Evolutionary conservation across 2,113 vertebrate genomes (phyloP), one percentile per base, ranked within the genome.

Genomic region (Podilymbus podiceps): DNA sequence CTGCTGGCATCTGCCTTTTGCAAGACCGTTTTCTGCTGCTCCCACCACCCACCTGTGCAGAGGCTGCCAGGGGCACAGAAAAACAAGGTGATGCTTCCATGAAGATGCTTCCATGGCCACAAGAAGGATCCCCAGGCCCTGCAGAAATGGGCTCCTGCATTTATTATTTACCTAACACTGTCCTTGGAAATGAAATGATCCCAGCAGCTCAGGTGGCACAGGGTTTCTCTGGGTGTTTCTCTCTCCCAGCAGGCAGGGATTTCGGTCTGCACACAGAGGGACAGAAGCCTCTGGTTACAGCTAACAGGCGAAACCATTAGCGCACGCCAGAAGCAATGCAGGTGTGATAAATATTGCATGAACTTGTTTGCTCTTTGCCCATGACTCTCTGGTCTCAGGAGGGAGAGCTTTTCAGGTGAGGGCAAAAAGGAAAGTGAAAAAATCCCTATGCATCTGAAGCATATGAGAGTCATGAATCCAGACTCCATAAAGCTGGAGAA

Each of bases 21-120:
- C 12, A 38, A 31, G 46, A 21, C 12, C 1, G 2, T 13, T 42
- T 85, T 52, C 64, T 44, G 66, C 38, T 31, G 59, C 23, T 89
- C 6, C 46, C 46, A 18, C 25, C 2, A 2, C n/a, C 21, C 22
- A 67, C 12, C 15, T 55, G 8, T 1, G 1, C 30, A 52, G 56
- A 55, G 8, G 47, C 50, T 46, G 47, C 44, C n/a, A 56, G 38
- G 22, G 58, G n/a, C 50, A 40, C 0, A 1, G 69, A 72, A 78
- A 81, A 62, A 9, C 22, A 62, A 40, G 12, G 17, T 46, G 10
- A 19, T 73, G 19, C 6, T 85, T 81, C 72, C 25, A 6, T 27
- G 72, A 75, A 52, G 17, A 53, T 46, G 6, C 8, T 86, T 73
- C 58, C 35, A 25, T 1, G 7, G 35, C 22, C 11, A 30, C 8